Percentiles rank a stretch among this genome's conserved stretches.
phyloP scores from a whole-genome alignment of 2,888 invertebrate species.

The Mythimna lalbum region DNA sequence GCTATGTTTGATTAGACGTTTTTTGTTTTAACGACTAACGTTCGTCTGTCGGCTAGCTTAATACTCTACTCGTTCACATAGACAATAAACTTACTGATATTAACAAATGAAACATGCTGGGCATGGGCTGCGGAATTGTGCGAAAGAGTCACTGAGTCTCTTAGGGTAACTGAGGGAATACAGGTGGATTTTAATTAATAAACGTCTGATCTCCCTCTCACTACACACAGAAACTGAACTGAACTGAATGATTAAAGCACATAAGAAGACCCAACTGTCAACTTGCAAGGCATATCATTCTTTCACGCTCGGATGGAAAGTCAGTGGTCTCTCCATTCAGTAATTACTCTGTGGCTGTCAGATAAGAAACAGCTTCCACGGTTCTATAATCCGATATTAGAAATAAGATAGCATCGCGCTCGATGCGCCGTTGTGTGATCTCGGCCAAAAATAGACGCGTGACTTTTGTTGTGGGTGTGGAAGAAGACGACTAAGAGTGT shows the following conservation, averaged over 20 bases:
- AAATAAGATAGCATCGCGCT: conserved; percentile 52
- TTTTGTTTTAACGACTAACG: too few relatives aligned
- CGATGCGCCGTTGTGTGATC: conserved; percentile 42
- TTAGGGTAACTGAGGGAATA: not conserved
- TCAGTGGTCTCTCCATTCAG: conserved; percentile 18
- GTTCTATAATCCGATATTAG: conserved; percentile 57
- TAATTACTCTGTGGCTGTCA: conserved; percentile 26
- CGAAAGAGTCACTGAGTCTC: not conserved
- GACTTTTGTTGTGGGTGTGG: conserved; percentile 48
- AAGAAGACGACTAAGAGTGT: conserved; percentile 11
- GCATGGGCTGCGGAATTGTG: too few relatives aligned
- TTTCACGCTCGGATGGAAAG: not conserved
- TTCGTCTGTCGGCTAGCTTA: too few relatives aligned
- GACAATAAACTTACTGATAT: too few relatives aligned
- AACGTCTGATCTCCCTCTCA: too few relatives aligned
- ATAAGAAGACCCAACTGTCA: not conserved
- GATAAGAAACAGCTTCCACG: conserved; percentile 50
- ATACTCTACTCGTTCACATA: too few relatives aligned
- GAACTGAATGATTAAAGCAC: not conserved
- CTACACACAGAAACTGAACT: too few relatives aligned
- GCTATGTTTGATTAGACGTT: too few relatives aligned
- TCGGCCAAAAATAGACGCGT: conserved; percentile 46
- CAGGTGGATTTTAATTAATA: not conserved
- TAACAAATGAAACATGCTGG: too few relatives aligned
- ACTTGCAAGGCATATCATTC: not conserved